Conservation (phyloP, 2,797 vertebrate species). For the Valencia hispanica region DNA sequence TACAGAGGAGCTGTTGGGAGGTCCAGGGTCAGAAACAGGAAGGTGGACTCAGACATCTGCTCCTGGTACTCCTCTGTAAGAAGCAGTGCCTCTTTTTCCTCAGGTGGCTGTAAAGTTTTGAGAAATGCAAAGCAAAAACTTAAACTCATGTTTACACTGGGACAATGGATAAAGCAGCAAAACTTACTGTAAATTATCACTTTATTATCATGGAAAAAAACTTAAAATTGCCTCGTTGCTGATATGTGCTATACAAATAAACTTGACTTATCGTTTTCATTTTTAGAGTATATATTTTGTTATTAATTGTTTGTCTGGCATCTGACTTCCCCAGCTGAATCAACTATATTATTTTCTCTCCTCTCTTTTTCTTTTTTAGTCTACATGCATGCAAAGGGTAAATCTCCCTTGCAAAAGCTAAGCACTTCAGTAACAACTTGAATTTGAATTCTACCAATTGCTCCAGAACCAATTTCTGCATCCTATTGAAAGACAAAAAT, state of each 20-base stretch:
- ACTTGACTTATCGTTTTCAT: too few relatives aligned
- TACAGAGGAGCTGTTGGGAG: slow-evolving; percentile 96
- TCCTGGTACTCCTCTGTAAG: slow-evolving; percentile 94
- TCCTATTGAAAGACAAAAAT: background rate
- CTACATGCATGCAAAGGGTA: background rate
- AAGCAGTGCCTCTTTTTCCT: slow-evolving; percentile 93
- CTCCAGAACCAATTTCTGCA: background rate
- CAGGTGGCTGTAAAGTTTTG: slow-evolving; percentile 79
- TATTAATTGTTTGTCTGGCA: too few relatives aligned
- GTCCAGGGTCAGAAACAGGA: slow-evolving; percentile 95
- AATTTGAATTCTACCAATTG: background rate
- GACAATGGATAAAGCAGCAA: background rate
- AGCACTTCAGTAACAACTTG: background rate
- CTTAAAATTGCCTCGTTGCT: too few relatives aligned
- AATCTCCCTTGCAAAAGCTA: background rate
- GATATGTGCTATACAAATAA: too few relatives aligned
- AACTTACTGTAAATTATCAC: background rate
- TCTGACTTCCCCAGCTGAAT: too few relatives aligned
- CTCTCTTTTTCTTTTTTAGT: too few relatives aligned
- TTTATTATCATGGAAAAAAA: too few relatives aligned
- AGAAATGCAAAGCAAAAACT: background rate
- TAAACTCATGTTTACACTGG: background rate
- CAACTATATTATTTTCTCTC: too few relatives aligned
- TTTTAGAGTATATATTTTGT: background rate
- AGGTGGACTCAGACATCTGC: slow-evolving; percentile 93